Evolutionary conservation across 1,140 invertebrate genomes (phyloP).

Genomic region (Caenorhabditis brenneri): DNA sequence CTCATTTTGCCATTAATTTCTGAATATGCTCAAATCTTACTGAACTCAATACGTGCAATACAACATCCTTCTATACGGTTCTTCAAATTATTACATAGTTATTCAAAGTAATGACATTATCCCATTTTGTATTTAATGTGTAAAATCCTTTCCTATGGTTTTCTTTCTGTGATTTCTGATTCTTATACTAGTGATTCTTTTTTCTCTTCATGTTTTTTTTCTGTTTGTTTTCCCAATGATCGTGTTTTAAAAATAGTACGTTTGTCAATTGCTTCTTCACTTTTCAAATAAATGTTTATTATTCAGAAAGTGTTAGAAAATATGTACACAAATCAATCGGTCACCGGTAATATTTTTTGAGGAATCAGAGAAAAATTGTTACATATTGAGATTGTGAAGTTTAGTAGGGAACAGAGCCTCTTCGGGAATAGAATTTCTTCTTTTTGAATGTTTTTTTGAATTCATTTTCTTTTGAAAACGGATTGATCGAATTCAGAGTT

Average conservation of each 20-base stretch:
- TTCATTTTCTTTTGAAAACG: constrained; percentile 19
- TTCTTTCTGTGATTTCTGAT: constrained; percentile 29
- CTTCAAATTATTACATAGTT: background rate
- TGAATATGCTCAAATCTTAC: background rate
- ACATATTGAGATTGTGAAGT: background rate
- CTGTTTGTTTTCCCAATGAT: too few species aligned
- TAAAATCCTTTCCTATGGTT: background rate
- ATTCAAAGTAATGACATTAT: background rate
- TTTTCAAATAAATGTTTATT: too few species aligned
- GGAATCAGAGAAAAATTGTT: background rate
- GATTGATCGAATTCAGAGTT: background rate
- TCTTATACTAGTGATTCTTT: constrained; percentile 26
- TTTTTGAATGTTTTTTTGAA: constrained; percentile 29
- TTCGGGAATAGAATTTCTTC: background rate
- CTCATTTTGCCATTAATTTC: background rate
- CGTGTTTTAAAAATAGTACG: too few species aligned
- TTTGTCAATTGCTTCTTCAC: too few species aligned
- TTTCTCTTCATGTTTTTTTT: background rate
- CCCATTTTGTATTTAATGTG: constrained; percentile 10
- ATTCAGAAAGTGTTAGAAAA: background rate
- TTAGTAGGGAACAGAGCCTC: background rate
- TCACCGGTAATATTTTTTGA: constrained; percentile 35
- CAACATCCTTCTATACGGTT: background rate
- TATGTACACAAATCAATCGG: background rate
- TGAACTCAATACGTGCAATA: constrained; percentile 4